Conservation (phyloP, 2,888 invertebrate species). For the Acronicta aceris region DNA sequence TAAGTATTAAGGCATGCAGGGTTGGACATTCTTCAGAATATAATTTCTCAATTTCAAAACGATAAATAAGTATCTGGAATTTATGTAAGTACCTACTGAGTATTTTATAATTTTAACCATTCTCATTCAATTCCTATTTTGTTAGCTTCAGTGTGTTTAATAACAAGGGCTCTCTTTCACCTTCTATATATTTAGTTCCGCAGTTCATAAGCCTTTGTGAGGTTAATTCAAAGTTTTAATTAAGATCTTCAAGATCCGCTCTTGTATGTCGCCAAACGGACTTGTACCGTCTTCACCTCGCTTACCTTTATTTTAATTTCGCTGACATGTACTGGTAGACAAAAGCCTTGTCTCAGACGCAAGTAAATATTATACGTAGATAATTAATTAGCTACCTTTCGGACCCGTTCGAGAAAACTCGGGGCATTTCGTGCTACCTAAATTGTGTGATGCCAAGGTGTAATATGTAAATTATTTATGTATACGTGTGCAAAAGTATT, state of each 20-base stretch:
- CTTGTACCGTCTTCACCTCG: constrained; percentile 23
- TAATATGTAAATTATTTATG: constrained; percentile 41
- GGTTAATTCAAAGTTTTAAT: constrained; percentile 54
- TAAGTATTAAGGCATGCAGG: no score
- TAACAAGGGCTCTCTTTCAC: constrained; percentile 9
- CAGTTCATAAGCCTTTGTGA: constrained; percentile 26
- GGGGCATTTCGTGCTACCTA: constrained; percentile 4
- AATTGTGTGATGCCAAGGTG: constrained; percentile 26
- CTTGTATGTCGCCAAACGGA: constrained; percentile 27
- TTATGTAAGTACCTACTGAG: neutral
- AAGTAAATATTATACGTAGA: constrained; percentile 38
- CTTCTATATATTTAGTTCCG: constrained; percentile 12
- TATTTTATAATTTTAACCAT: neutral
- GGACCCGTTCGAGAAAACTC: constrained; percentile 7
- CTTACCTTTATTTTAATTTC: constrained; percentile 44
- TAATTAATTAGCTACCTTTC: constrained; percentile 12
- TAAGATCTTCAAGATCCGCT: constrained; percentile 44
- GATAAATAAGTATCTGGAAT: no score
- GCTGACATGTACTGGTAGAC: constrained; percentile 36
- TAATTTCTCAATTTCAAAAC: no score
- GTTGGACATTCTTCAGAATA: no score
- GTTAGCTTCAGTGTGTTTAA: constrained; percentile 6
- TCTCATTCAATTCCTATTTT: no score
- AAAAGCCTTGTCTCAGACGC: constrained; percentile 25
- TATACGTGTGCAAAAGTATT: constrained; percentile 52